Base-by-base conservation (phyloP, 2,113 vertebrate species). In the Lanius ludovicianus region DNA sequence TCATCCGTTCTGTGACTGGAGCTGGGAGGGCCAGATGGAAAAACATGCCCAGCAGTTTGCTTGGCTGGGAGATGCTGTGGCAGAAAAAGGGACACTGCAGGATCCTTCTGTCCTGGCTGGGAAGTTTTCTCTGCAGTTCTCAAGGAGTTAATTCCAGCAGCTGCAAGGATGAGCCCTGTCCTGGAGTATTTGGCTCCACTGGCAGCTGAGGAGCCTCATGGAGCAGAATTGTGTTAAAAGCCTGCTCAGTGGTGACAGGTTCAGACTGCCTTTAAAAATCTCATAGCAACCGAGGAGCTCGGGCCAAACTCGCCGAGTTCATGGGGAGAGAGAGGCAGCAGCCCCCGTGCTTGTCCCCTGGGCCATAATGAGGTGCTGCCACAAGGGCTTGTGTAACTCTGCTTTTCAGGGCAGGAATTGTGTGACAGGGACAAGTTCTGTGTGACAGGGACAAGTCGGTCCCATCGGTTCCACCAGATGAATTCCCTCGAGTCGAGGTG, bases 371-470 rank as follows among this genome's bases (percentile, higher is more conserved):
- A 93, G 91, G 91, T 67, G 87, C 90, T 68, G 93, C 86, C 33
- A 73, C 88, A 96, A 91, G 92, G 9, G 44, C 73, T 94, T 70
- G 78, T 35, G 24, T 55, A 70, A 84, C 83, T 83, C 33, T 19
- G 96, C 96, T 80, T 96, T 95, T 94, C 93, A 94, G 78, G 93
- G 94, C 75, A 13, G 77, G 30, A 60, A 63, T 33, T 64, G 83
- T 90, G 79, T 55, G 90, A 33, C 46, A 22, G 55, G 89, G 71
- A 28, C 71, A 76, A 78, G 81, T 68, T 60, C 6, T 68, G 77
- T 85, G 79, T 52, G 90, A 44, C 52, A 28, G 59, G 92, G 77
- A 39, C 76, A 84, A 84, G 87, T 46, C 57, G 70, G 64, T 49
- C 56, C 93, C 53, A 1, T 84, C 31, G 13, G 73, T 95, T 94